phyloP scores from a whole-genome alignment of 1,140 invertebrate species.

The Drosophila elegans region DNA sequence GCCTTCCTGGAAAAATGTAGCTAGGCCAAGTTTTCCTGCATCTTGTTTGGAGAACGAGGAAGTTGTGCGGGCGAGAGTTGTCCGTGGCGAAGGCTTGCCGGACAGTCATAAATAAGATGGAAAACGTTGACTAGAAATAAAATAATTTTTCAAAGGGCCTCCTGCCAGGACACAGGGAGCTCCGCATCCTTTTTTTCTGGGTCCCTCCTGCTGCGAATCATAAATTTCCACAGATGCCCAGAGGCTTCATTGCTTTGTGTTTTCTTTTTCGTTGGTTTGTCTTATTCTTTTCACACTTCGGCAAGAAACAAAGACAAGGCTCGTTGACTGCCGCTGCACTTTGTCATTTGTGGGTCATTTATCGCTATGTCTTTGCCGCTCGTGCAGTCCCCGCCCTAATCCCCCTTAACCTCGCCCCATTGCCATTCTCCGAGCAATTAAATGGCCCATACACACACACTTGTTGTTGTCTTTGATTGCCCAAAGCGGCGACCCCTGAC shows the following conservation, averaged over 20 bases:
- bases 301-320: constrained; percentile 47
- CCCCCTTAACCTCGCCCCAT: constrained; percentile 3
- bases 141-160: constrained; percentile 72
- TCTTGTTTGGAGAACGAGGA: not conserved
- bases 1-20: constrained; percentile 59
- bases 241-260: constrained; percentile 34
- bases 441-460: constrained; percentile 63
- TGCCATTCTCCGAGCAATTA: constrained; percentile 71
- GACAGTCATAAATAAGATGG: constrained; percentile 68
- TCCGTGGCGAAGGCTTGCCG: constrained; percentile 18
- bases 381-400: not conserved
- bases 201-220: constrained; percentile 58
- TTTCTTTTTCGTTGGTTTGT: constrained; percentile 41
- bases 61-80: constrained; percentile 1
- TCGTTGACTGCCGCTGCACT: constrained; percentile 74
- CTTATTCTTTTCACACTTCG: constrained; percentile 68
- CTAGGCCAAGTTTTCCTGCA: constrained; percentile 10
- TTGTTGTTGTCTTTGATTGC: constrained; percentile 66
- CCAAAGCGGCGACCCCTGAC: constrained; percentile 46
- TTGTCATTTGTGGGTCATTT: constrained; percentile 72
- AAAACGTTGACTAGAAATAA: constrained; percentile 69
- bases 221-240: constrained; percentile 58
- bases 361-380: constrained; percentile 16
- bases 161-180: constrained; percentile 11
- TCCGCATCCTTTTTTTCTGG: not conserved